Conservation (phyloP, 2,113 vertebrate species). For the Dromaius novaehollandiae region DNA sequence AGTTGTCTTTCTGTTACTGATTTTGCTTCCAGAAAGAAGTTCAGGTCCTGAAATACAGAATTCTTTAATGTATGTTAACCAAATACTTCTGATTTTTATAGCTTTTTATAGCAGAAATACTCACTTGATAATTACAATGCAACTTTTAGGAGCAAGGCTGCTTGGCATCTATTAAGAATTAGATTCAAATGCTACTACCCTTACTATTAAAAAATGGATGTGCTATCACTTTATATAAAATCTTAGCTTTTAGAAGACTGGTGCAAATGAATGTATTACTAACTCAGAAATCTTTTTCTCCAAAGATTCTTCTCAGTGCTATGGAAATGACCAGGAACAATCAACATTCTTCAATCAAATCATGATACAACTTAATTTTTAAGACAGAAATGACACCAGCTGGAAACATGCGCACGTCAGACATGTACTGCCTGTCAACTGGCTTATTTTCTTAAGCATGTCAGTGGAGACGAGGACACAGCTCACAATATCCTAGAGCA, state of each 20-base stretch:
- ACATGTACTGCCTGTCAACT: neutral
- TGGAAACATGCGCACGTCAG: accelerated
- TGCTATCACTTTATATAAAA: neutral
- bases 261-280: neutral
- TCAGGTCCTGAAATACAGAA: neutral
- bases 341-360: neutral
- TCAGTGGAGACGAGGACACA: neutral
- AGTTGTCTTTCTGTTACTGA: neutral
- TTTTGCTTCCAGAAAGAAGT: neutral
- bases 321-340: neutral
- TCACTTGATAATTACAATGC: neutral
- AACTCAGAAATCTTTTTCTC: neutral
- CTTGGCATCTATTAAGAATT: neutral
- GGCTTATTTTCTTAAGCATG: neutral
- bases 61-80: neutral
- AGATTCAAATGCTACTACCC: neutral
- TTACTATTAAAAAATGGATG: neutral
- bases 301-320: neutral
- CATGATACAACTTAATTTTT: neutral
- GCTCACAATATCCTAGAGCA: neutral
- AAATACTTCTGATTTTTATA: neutral
- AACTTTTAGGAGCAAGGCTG: neutral
- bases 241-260: neutral
- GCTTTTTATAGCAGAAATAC: neutral
- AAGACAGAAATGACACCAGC: neutral